Evolutionary conservation across 2,797 vertebrate species (phyloP).

Genomic region (Onychomys leucogaster): DNA sequence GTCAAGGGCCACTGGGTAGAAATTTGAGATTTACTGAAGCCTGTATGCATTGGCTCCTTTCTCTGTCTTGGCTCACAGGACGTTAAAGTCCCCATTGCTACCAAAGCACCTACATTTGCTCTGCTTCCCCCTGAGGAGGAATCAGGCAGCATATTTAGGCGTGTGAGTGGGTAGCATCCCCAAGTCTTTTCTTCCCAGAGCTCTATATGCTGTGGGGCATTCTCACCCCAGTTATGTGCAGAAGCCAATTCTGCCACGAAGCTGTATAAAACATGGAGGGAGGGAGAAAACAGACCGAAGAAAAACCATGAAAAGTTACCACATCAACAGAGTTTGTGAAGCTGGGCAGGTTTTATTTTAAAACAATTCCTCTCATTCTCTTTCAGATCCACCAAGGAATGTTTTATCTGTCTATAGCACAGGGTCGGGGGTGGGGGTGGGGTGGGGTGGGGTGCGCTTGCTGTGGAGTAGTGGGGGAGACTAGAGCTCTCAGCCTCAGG

Average conservation of each 20-base stretch:
- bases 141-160: slow-evolving; percentile 8
- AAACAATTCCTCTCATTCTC: not conserved
- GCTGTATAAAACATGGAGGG: not conserved
- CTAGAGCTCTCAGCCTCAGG: slow-evolving; percentile 78
- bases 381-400: slow-evolving; percentile 57
- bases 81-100: not conserved
- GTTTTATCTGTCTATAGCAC: slow-evolving; percentile 75
- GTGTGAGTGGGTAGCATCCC: not conserved
- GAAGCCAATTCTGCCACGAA: not conserved
- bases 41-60: not conserved
- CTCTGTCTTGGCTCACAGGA: not conserved
- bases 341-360: not conserved
- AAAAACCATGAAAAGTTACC: slow-evolving; percentile 42
- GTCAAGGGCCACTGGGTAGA: not conserved
- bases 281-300: slow-evolving; percentile 28
- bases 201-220: not conserved
- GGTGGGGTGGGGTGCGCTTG: slow-evolving; percentile 27
- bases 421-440: too few species aligned
- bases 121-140: not conserved
- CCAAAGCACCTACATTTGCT: not conserved
- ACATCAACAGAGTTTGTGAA: slow-evolving; percentile 17
- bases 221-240: slow-evolving; percentile 46
- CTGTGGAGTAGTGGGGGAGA: slow-evolving; percentile 67
- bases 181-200: slow-evolving; percentile 10
- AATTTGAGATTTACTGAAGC: not conserved